These are phyloP conservation scores for Drosophila eohydei DNA, from an alignment of 2,888 invertebrate species.

Conservation along the genomic window DNA sequence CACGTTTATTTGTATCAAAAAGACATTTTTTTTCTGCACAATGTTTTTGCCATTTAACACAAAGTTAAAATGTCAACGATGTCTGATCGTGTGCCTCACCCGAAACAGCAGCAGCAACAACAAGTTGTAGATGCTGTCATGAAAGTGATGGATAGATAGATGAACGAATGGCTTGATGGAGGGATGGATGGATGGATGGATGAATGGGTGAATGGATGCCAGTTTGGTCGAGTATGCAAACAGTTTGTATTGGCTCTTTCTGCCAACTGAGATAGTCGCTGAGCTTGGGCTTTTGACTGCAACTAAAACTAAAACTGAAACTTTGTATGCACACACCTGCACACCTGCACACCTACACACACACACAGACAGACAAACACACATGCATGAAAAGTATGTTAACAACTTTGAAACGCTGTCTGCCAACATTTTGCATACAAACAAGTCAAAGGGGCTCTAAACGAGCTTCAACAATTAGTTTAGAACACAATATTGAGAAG, in stretches of 20 bases:
- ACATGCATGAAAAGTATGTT: slow-evolving; percentile 7
- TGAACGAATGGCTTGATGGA: slow-evolving; percentile 3
- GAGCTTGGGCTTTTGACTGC: slow-evolving; percentile 30
- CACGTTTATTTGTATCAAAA: slow-evolving; percentile 32
- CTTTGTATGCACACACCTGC: slow-evolving; percentile 30
- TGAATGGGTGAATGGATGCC: slow-evolving; percentile 6
- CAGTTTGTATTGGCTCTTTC: slow-evolving; percentile 25
- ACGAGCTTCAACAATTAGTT: neutral
- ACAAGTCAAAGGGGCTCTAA: slow-evolving; percentile 6
- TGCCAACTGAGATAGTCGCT: slow-evolving; percentile 33
- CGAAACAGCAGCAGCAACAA: slow-evolving; percentile 16
- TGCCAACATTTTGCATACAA: slow-evolving; percentile 34
- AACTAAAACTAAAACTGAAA: slow-evolving; percentile 32
- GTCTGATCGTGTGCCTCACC: slow-evolving; percentile 61
- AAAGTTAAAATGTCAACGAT: slow-evolving; percentile 77
- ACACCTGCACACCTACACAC: slow-evolving; percentile 8
- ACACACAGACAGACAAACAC: slow-evolving; percentile 9
- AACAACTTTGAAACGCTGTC: slow-evolving; percentile 27
- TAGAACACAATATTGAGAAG: neutral
- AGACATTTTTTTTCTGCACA: slow-evolving; percentile 38
- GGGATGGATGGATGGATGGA: slow-evolving; percentile 3
- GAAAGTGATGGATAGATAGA: slow-evolving; percentile 58
- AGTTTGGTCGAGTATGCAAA: slow-evolving; percentile 26
- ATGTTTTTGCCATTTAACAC: slow-evolving; percentile 67
- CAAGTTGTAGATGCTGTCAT: slow-evolving; percentile 38